Conservation (phyloP, 2,113 vertebrate species). For the Anhinga rufa region DNA sequence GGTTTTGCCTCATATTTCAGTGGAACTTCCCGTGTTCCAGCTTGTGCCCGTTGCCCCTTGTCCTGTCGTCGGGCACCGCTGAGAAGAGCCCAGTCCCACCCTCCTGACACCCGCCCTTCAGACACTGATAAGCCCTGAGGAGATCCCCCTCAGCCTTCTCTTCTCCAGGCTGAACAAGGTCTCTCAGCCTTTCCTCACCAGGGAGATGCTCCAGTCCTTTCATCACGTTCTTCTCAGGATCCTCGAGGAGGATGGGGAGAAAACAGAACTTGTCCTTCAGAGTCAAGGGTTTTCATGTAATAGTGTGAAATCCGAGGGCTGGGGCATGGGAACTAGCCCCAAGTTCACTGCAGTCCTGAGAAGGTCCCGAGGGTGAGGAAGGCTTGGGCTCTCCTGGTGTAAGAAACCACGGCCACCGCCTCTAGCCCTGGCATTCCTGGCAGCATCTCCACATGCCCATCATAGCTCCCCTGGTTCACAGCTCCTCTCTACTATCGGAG, state of each 20-base stretch:
- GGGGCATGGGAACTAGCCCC: too few species aligned
- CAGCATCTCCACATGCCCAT: background rate
- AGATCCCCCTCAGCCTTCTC: too few species aligned
- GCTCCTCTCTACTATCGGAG: fast-evolving
- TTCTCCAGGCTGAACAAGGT: too few species aligned
- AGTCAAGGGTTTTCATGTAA: background rate
- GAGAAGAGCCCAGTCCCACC: too few species aligned
- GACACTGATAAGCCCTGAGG: too few species aligned
- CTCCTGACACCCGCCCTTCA: too few species aligned
- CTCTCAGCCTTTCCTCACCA: too few species aligned
- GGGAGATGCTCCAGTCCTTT: too few species aligned
- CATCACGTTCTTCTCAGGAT: background rate
- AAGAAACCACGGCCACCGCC: background rate
- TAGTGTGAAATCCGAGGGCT: background rate
- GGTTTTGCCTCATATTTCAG: too few species aligned
- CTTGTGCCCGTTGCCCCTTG: too few species aligned
- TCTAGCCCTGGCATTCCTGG: background rate
- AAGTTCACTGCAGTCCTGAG: background rate
- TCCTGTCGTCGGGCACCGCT: too few species aligned
- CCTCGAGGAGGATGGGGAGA: background rate
- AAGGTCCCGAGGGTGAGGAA: background rate
- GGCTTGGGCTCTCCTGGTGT: background rate
- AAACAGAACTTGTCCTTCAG: background rate
- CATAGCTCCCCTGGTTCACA: background rate
- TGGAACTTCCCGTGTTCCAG: too few species aligned